Evolutionary conservation across 2,797 vertebrate genomes (phyloP), one percentile per base, ranked within the genome.

Genomic region (Phyllotis vaccarum): DNA sequence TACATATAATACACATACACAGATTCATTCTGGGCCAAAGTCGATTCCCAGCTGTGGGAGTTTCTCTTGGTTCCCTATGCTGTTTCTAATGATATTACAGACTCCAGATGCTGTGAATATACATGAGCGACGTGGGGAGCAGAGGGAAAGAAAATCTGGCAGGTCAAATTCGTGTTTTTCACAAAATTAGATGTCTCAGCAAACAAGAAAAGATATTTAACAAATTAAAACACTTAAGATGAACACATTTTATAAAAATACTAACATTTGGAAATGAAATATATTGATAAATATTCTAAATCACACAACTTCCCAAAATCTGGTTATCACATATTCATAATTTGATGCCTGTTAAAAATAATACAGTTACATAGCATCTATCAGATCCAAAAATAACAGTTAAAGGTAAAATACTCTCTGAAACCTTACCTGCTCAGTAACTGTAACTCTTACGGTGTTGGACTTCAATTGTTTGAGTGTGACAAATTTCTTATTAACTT

Each of bases 31-130:
- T 54, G 96, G 95, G 95, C 95, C 94, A 96, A 95, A 96, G 92
- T 89, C 37, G 0, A 92, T 88, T 96, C 95, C 94, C 96, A 97
- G 91, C 68, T 98, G 97, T 96, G 93, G 91, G 96, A 90, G 94
- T 96, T 96, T 96, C 88, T 93, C 97, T 95, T 96, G n/a, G n/a
- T 82, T 79, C 95, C 43, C 95, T 56, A 24, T 91, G 92, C 93
- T 96, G 94, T 90, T 97, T 97, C 93, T 96, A 83, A 96, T 94
- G 86, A 93, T 86, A 97, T 94, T 95, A 97, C 83, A 96, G 97
- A 97, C 93, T 97, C 95, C 96, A 97, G 97, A 97, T 97, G 97
- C 96, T 98, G 93, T 97, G 95, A 97, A 97, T 96, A 97, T 95
- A 96, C 76, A 97, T 89, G 92, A 97, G 93, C 90, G 37, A 97